Evolutionary conservation across 2,797 vertebrate genomes (phyloP), one percentile per base, ranked within the genome.

Genomic region (Enteromius radiatus): DNA sequence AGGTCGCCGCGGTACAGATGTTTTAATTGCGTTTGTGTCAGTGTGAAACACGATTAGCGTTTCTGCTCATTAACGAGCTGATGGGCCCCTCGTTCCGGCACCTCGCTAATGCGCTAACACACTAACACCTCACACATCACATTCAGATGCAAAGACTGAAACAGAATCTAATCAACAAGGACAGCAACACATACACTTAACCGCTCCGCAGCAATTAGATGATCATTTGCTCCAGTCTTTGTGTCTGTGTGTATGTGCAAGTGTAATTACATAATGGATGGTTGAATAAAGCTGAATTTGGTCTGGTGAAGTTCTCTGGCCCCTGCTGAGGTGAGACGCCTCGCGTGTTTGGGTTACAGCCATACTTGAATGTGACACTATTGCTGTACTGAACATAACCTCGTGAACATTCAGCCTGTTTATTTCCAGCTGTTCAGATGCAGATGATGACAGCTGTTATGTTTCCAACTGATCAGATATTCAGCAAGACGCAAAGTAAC

Each of bases 11-110:
- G 74, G 88, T 92, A 91, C 90, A 92, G 91, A 93, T 92, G 90
- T 92, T 92, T 89, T 90, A 91, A 89, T 92, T 92, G 92, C 91
- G 91, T 92, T 90, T 92, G 88, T 91, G 90, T 93, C 88, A 81
- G 82, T 92, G 91, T 93, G 91, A 93, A 92, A 93, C 91, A 93
- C 93, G 92, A 93, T 94, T 93, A 92, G 91, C 90, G 87, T 91
- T 92, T 89, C 86, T 85, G 89, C 90, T 92, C 91, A 92, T 93
- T 92, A 92, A 89, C 83, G 88, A 90, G 90, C 88, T 91, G 91
- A 93, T 93, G 89, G 90, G 89, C 88, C 91, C 88, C 79, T 84
- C 82, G 70, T 88, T 86, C 65, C 81, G 71, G 86, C 80, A 85
- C 71, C 85, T 84, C 78, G 77, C 82, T 86, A 85, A 80, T 85